A percentile compares a stretch with the other conserved stretches of the same genome.
phyloP scores from a whole-genome alignment of 2,113 vertebrate species.

The Nesogale talazaci region DNA sequence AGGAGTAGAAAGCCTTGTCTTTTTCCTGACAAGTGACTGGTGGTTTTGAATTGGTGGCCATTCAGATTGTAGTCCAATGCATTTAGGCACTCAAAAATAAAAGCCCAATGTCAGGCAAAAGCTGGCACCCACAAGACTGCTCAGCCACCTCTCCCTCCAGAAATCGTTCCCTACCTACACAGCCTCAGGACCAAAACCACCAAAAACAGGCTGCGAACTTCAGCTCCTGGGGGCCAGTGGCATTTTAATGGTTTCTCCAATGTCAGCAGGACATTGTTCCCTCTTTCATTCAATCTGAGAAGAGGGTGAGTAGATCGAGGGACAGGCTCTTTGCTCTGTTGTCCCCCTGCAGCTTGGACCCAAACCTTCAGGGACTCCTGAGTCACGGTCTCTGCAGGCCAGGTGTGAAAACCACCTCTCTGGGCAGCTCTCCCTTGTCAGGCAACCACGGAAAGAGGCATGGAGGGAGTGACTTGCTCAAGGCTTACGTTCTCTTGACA shows the following conservation, averaged over 20 bases:
- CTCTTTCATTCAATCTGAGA: neutral
- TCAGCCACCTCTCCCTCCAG: accelerated
- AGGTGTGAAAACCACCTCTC: neutral
- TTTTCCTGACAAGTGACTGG: too few species aligned
- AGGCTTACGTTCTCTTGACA: neutral
- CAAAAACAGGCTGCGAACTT: too few species aligned
- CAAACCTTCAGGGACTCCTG: neutral
- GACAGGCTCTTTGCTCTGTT: accelerated
- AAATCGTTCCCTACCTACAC: neutral
- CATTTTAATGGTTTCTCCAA: too few species aligned
- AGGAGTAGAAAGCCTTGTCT: too few species aligned
- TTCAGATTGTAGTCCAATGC: too few species aligned
- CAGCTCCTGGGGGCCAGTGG: neutral
- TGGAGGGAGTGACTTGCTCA: accelerated
- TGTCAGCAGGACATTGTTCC: accelerated
- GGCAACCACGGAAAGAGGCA: accelerated
- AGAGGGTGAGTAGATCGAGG: accelerated
- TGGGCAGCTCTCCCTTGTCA: too few species aligned
- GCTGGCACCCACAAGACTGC: neutral
- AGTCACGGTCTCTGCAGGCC: neutral
- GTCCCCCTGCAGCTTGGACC: too few species aligned
- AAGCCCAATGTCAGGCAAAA: too few species aligned
- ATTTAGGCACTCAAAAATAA: too few species aligned
- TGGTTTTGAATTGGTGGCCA: too few species aligned
- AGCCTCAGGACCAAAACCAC: neutral